A percentile compares a stretch with the other conserved stretches of the same genome.
These are phyloP conservation scores for Tricholaema leucomelas DNA, from an alignment of 2,113 vertebrate species.

Conservation along the genomic window DNA sequence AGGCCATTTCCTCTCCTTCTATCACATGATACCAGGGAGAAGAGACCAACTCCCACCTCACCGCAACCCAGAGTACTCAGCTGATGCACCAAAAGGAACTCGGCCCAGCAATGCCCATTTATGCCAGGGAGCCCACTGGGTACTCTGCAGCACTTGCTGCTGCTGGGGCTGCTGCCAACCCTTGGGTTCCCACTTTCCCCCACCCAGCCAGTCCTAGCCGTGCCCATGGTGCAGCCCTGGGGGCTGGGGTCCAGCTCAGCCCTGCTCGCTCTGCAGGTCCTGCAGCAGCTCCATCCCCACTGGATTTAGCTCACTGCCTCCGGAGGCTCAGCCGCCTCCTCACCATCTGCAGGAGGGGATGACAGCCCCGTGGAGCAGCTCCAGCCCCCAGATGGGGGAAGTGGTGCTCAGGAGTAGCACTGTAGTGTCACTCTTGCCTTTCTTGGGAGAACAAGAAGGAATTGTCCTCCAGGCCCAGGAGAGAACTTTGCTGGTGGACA, in stretches of 20 bases:
- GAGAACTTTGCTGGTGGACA: not conserved
- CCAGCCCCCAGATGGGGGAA: slow-evolving; percentile 38
- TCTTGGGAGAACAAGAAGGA: not conserved
- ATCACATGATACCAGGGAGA: no score
- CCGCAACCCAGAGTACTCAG: not conserved
- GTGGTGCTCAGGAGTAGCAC: slow-evolving; percentile 1
- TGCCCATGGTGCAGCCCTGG: accelerated
- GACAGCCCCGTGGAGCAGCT: not conserved
- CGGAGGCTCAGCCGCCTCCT: slow-evolving; percentile 20
- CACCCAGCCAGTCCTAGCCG: accelerated
- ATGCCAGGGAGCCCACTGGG: not conserved
- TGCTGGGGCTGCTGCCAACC: accelerated
- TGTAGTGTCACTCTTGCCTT: not conserved
- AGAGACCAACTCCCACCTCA: no score
- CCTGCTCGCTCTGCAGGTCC: not conserved
- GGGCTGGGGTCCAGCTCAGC: not conserved
- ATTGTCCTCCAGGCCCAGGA: not conserved
- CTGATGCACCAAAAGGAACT: not conserved
- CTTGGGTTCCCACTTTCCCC: accelerated
- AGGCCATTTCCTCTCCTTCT: no score
- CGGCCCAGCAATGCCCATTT: not conserved
- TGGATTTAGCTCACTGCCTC: not conserved
- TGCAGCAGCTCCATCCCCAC: not conserved
- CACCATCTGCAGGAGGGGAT: slow-evolving; percentile 41
- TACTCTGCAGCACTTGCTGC: accelerated